phyloP scores from a whole-genome alignment of 2,797 vertebrate genomes.

The Halcyon badia region DNA sequence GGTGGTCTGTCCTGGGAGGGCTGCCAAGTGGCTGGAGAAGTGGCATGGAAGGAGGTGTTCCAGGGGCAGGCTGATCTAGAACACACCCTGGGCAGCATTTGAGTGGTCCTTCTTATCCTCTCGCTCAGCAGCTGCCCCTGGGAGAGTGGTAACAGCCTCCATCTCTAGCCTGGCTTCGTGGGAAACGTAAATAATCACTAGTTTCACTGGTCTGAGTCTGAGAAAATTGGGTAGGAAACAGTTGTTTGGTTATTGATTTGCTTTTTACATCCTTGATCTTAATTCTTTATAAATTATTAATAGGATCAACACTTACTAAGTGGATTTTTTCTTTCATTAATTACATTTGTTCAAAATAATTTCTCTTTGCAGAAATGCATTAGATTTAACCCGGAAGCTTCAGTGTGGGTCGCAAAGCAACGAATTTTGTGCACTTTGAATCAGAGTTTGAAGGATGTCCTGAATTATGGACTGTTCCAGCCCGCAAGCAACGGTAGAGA shows the following conservation, averaged over 20 bases:
- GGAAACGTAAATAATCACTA: not conserved
- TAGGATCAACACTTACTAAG: not conserved
- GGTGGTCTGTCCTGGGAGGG: not conserved
- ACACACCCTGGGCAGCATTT: not conserved
- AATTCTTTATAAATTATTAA: not conserved
- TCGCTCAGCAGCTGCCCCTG: not conserved
- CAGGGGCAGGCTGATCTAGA: not conserved
- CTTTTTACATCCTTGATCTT: not conserved
- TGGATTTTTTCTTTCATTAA: not conserved
- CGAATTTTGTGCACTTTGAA: conserved; percentile 92
- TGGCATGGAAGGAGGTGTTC: not conserved
- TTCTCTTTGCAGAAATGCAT: conserved; percentile 89
- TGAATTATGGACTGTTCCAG: conserved; percentile 97
- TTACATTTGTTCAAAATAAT: not conserved
- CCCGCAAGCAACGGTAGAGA: conserved; percentile 88
- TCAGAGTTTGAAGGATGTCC: conserved; percentile 93
- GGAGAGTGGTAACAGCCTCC: not conserved
- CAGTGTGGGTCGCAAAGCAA: conserved; percentile 94
- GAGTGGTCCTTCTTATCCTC: not conserved
- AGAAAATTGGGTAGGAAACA: not conserved
- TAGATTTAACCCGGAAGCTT: conserved; percentile 90
- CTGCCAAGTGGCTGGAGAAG: not conserved
- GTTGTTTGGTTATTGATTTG: not conserved
- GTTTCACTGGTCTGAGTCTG: not conserved
- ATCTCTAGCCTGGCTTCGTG: not conserved